Evolutionary conservation across 2,888 invertebrate genomes (phyloP), one percentile per base, ranked within the genome.

Genomic region (Drosophila recens): DNA sequence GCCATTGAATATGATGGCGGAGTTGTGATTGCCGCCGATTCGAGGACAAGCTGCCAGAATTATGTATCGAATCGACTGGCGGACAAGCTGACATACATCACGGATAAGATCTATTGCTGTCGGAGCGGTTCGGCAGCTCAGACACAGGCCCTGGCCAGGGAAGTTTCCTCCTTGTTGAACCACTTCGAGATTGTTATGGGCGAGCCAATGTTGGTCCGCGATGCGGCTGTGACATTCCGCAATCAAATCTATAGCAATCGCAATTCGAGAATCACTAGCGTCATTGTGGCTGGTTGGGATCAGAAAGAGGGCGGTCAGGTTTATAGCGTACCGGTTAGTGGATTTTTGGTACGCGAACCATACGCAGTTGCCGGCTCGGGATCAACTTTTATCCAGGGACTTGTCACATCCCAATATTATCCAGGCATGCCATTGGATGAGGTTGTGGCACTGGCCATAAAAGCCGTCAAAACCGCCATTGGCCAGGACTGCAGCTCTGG

Each of bases 261-360:
- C 67, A 98, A 98, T 92, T 96, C 96, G 3, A 93, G 99, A 46
- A 94, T 96, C 46, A 99, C 99, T 80, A 98, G 98, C 27, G 97
- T 99, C 77, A 95, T 99, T 75, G 97, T 98, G n/a, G 99, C 98
- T 58, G 99, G 99, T 27, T 99, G 97, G 97, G 99, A 99, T 93
- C 95, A 95, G 80, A 94, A 95, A 56, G 94, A 95, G 78, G 98
- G 98, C 82, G 99, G 95, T 89, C 97, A 96, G 93, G 94, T 95
- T 54, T 96, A 95, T 91, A 95, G 94, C 0, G 93, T 95, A 67
- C 95, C 95, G 1, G 94, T 94, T 68, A 93, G 97, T 36, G 99
- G 99, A n/a, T 98, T 98, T 97, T 94, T 97, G 73, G 95, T 96
- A 30, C 95, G 97, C 57, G 97, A 98, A 91, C 94, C 95, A 0